Evolutionary conservation across 2,888 invertebrate species (phyloP), one percentile per base, ranked within the genome.

Genomic region (Argyresthia albistria): DNA sequence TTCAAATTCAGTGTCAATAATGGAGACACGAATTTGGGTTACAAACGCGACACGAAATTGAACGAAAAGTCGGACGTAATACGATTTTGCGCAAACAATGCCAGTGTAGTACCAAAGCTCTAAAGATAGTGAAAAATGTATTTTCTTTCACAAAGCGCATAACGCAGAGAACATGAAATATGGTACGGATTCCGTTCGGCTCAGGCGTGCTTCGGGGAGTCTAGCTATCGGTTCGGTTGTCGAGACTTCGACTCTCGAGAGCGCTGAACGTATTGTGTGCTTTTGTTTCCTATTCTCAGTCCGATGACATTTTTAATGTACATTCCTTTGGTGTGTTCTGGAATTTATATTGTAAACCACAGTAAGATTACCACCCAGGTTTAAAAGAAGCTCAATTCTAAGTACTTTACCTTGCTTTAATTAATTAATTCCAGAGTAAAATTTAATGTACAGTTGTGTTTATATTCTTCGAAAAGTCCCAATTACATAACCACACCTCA

Each of bases 81-180:
- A 25, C 25, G 25, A 25, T 25, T 25, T 6, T 25, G 25, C 6
- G 45, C 52, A 49, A 51, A 73, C 72, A 78, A 67, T 73, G 70
- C 66, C 65, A 70, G 70, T 49, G 14, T 14, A 49, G 15, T 45
- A 25, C 25, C 6, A 25, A 74, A 74, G 71, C 74, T 79, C 66
- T 74, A 72, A 76, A 79, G 79, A 80, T 80, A 79, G 81, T 80
- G 80, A 82, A 80, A 83, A 83, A 86, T 83, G 79, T 80, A 82
- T 82, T 83, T 82, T 81, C 84, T 83, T 82, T 80, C 76, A 80
- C 81, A 83, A 80, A 82, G 80, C 81, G 80, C 79, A 82, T 79
- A 83, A 76, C 80, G 78, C 70, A 68, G 73, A 73, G 72, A 78
- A 80, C 82, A 80, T 86, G 83, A 86, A 82, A 83, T 83, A 86